Base-by-base conservation (phyloP, 2,113 vertebrate species). In the Chaetorhynchus papuensis region DNA sequence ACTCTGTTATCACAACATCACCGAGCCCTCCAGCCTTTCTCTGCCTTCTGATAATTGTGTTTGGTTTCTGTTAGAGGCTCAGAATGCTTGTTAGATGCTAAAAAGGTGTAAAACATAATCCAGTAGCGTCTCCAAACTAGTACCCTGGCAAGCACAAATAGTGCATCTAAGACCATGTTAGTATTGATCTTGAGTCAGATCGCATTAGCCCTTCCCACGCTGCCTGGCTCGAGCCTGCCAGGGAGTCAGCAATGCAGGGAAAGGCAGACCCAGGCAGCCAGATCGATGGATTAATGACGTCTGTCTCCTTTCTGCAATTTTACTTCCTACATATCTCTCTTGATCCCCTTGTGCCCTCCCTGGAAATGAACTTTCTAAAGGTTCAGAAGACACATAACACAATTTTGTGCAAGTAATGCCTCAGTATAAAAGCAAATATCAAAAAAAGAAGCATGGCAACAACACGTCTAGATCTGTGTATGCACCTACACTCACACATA, bases 161-260 rank as follows among this genome's bases (percentile, higher is more conserved):
- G 80, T 93, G 85, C 93, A 92, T 95, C 96, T 94, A 94, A 96
- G 89, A 97, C 82, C 85, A 82, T 96, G 97, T 97, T 96, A 97
- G 85, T 94, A 97, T 97, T 91, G 97, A 97, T 97, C 96, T 90
- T 4, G 16, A 97, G 96, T 97, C 96, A 85, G 96, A 94, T 97
- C 69, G 87, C 96, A 97, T 97, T 97, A 97, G 92, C 89, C 79
- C 86, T 96, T 93, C 87, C 79, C 83, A 42, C 0, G 1, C 82
- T 95, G 85, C 92, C 93, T 92, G 88, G 91, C 75, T 75, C 22
- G 61, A 93, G 95, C 77, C 93, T 97, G 95, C 88, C 90, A 94
- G 84, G 86, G 90, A 95, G 83, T 80, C 89, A 94, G 93, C 92
- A 95, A 60, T 92, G 96, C 97, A 94, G 79, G 70, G 95, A 94